Evolutionary conservation across 2,797 vertebrate genomes (phyloP), one percentile per base, ranked within the genome.

Genomic region (Holocentrus rufus): DNA sequence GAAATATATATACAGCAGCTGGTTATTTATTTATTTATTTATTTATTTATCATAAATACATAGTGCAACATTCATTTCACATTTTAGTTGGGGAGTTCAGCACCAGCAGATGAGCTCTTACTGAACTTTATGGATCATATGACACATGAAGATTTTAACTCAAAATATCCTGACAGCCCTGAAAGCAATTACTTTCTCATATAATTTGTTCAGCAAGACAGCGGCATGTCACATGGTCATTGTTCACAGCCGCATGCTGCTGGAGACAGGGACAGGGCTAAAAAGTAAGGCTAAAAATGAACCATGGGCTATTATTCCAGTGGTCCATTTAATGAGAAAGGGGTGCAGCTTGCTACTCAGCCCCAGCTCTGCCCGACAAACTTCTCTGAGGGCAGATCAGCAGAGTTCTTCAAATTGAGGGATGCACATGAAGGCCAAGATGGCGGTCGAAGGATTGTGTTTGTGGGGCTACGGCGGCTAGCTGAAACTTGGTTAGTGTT

Each of bases 31-130:
- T 50, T 50, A 34, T 34, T 5, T 2, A 34, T 5, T 34, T 34
- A 34, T 34, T 39, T 39, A 39, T 39, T 9, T 39, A 2, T 39
- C 10, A 39, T 39, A 52, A 52, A 23, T 23, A 52, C 18, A 20
- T 20, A 50, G 20, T 52, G 50, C n/a, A 52, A 23, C 22, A 23
- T 3, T 9, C 50, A 39, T 39, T 44, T 44, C 39, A 87, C 81
- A 85, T 88, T 86, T 55, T 5, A 64, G 31, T 49, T 69, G 75
- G 61, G 20, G 53, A 23, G 30, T 27, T 77, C 15, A 14, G 18
- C 58, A 73, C 15, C 55, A 10, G 55, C 69, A 1, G n/a, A 6
- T 46, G 5, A 68, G n/a, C 13, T 67, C 2, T 3, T 47, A 18
- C 50, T 10, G 7, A 18, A 54, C 52, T 69, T 20, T 5, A 27